Evolutionary conservation across 2,113 vertebrate genomes (phyloP), one percentile per base, ranked within the genome.

Genomic region (Mustela nigripes): DNA sequence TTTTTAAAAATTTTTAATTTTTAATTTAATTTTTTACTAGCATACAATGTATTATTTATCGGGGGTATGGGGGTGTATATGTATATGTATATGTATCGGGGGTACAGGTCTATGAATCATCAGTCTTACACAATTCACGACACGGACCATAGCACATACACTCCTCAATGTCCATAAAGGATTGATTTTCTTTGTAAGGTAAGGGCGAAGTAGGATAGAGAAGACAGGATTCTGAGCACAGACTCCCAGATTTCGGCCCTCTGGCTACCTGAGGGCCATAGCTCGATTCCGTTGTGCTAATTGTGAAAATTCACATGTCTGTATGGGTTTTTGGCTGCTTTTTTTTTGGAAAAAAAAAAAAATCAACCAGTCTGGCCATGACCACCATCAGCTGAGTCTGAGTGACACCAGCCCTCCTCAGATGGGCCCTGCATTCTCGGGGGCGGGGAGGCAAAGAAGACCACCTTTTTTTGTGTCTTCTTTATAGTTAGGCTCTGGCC

Each of bases 361-460:
- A 73, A 50, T 60, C 6, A 4, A 0, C 2, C 39, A 14, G 5
- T 63, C 28, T 93, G 24, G 45, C 71, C 71, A 48, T 3, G 19
- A 4, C n/a, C 16, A 10, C 9, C 21, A 0, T 78, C 6, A 39
- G 45, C 50, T n/a, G 48, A 21, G 10, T 12, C 8, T 56, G 31
- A 16, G 19, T 1, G 19, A 7, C 2, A 24, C 24, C 24, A 11
- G 0, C 4, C 21, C 4, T 10, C 22, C 0, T 19, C 0, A 58
- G 7, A n/a, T 10, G 1, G 1, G 56, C 7, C 45, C 62, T 56
- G 18, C 11, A 4, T 71, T 28, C 5, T 39, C 8, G 11, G 4
- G 39, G 39, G 39, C 4, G 39, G 39, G 19, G 19, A 19, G 71
- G 36, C 21, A 18, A 4, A 6, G 12, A 11, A 16, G 3, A 74